Base-by-base conservation (phyloP, 2,888 invertebrate species). In the Dexiosoma caninum region DNA sequence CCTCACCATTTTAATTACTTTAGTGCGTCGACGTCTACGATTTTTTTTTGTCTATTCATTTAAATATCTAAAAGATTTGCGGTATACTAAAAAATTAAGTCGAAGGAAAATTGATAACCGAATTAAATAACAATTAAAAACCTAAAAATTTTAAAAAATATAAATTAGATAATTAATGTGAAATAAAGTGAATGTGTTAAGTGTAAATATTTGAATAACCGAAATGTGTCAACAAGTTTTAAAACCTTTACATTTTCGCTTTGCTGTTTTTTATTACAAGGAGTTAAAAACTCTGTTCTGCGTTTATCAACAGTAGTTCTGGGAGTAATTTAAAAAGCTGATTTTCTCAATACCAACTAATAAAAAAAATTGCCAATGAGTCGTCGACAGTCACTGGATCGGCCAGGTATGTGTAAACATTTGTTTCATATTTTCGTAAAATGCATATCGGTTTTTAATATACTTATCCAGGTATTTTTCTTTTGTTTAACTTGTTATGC, bases 341-440 rank as follows among this genome's bases (percentile, higher is more conserved):
- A 51, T 70, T 49, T 57, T 62, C 46, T 64, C 44, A 21, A 32
- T 49, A 51, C 0, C 46, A 62, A 69, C 21, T 71, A 42, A 7
- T 77, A 83, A 85, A 85, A n/a, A n/a, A 81, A 83, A 84, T 82
- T 84, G 85, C 87, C 85, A 88, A 88, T 88, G 88, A 87, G 86
- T 87, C 87, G 87, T 83, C 86, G 87, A 85, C 87, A 87, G 85
- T 87, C 87, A 84, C 83, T 87, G 85, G 88, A 88, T 85, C 86
- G 87, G 85, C 86, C 87, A 87, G 87, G 87, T 87, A 83, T 49
- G 71, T 71, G 71, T 71, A 55, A 66, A 64, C 27, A 69, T 55
- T 27, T 42, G 9, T 14, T 1, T 49, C 14, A 71, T 23, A 30
- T 27, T 40, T 42, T 55, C 12, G 14, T 69, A 51, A 62, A 55